phyloP scores from a whole-genome alignment of 2,113 vertebrate genomes.

The Anseranas semipalmata region DNA sequence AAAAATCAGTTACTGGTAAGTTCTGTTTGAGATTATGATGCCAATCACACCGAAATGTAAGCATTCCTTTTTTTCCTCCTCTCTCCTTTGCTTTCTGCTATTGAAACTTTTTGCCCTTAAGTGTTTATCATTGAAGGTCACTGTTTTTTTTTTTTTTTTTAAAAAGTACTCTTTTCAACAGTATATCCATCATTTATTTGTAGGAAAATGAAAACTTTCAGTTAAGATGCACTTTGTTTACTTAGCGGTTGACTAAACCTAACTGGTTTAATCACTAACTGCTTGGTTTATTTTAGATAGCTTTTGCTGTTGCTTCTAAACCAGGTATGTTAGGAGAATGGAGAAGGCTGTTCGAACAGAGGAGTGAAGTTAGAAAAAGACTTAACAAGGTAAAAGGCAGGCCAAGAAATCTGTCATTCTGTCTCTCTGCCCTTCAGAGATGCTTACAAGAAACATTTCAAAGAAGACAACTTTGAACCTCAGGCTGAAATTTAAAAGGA shows the following conservation, averaged over 20 bases:
- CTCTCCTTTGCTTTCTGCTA: background rate
- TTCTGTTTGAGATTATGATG: background rate
- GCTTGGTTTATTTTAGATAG: background rate
- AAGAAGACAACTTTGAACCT: background rate
- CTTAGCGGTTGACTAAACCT: background rate
- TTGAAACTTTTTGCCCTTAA: background rate
- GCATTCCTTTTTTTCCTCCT: background rate
- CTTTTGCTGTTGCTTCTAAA: background rate
- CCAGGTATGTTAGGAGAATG: background rate
- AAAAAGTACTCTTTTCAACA: background rate
- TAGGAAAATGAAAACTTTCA: background rate
- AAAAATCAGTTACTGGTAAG: background rate
- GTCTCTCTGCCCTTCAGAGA: background rate
- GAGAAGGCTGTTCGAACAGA: background rate
- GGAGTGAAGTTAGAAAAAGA: background rate
- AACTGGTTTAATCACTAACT: background rate
- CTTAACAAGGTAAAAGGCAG: background rate
- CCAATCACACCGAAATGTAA: background rate
- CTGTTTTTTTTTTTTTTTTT: background rate
- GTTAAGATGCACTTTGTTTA: background rate
- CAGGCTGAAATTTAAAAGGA: background rate
- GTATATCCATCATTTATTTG: background rate
- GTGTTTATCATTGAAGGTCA: background rate
- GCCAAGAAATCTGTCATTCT: background rate
- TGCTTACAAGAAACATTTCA: background rate